Base-by-base conservation (phyloP, 2,888 invertebrate genomes). In the Aphidius colemani region DNA sequence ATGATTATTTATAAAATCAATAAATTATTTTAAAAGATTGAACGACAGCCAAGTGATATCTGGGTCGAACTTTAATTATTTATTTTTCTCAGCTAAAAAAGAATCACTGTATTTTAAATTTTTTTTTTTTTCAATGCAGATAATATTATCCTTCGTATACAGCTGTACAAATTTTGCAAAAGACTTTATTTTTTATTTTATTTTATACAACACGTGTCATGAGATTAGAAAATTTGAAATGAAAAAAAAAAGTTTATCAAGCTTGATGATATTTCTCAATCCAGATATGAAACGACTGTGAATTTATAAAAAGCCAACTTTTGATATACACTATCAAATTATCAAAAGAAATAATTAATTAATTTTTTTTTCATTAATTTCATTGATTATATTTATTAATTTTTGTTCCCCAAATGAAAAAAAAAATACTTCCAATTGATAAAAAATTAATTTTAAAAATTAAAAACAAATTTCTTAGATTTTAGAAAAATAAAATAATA, bases 81-180 rank as follows among this genome's bases (percentile, higher is more conserved):
- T 30, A 4, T 4, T 30, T 30, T 30, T 30, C 30, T 30, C 30
- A 30, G 5, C 30, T 5, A 30, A 30, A 30, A 30, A 30, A 30
- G 30, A 30, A 30, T 2, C 30, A 30, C 30, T 13, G 11, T 61
- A 46, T 55, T 45, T 10, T 41, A 18, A 62, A 53, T 49, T 46
- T 53, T 6, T 59, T 53, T 44, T 57, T 53, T 41, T 10, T 49
- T 40, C 58, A 41, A 66, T 64, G 59, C 66, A 66, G 61, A 53
- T 64, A 56, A 59, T 62, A 49, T 48, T 10, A 62, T 67, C 60
- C 30, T 30, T 30, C 30, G 30, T 39, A 18, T 46, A 57, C 57
- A 57, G 57, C 57, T 57, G 46, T 57, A 46, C 46, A 57, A 57
- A 57, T 46, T 39, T 30, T 30, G 30, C 30, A 30, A 30, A 30